Percentiles rank a stretch among this genome's conserved stretches.
phyloP scores from a whole-genome alignment of 2,797 vertebrate species.

The Kryptopterus vitreolus region DNA sequence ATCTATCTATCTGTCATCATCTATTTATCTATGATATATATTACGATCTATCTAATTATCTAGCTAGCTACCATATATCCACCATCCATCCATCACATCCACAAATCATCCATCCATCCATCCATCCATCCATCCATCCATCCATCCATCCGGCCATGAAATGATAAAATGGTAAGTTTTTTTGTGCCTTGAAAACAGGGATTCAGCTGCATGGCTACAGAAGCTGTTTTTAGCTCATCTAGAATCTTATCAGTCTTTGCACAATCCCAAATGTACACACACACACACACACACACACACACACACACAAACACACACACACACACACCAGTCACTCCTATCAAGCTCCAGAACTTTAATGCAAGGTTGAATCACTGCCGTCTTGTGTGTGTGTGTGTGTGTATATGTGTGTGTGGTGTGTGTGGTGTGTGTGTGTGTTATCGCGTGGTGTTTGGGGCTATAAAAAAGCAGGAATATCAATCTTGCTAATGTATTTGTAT shows the following conservation, averaged over 20 bases:
- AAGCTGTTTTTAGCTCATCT: slow-evolving; percentile 17
- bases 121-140: neutral
- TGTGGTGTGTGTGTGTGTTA: neutral
- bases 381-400: slow-evolving; percentile 12
- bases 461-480: slow-evolving; percentile 18
- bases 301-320: slow-evolving; percentile 31
- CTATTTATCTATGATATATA: too few relatives aligned
- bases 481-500: slow-evolving; percentile 25
- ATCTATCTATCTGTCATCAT: too few relatives aligned
- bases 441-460: too few relatives aligned
- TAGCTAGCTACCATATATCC: too few relatives aligned
- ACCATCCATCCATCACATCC: too few relatives aligned
- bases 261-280: neutral
- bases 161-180: neutral
- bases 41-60: too few relatives aligned
- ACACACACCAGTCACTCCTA: slow-evolving; percentile 18
- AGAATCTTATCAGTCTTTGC: slow-evolving; percentile 17
- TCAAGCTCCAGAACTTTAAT: slow-evolving; percentile 56
- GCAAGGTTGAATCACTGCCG: slow-evolving; percentile 56
- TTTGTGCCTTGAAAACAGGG: neutral
- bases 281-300: slow-evolving; percentile 22
- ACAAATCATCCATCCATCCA: neutral
- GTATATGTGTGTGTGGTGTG: neutral
- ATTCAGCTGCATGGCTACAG: slow-evolving; percentile 8
- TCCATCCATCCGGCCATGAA: neutral